Conservation (phyloP, 2,888 invertebrate species). For the Tillus elongatus region DNA sequence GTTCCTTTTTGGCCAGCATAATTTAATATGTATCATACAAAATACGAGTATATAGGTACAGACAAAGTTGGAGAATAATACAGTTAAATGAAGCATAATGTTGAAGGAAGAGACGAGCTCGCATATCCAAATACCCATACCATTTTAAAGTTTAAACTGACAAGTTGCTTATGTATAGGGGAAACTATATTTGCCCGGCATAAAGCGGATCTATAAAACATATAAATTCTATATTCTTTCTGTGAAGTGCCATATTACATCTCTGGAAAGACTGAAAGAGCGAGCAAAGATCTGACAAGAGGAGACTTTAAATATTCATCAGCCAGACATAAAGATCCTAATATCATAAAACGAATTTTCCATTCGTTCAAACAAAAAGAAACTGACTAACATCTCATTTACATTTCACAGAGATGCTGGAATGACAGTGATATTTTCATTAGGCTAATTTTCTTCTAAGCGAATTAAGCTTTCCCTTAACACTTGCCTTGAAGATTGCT, state of each 20-base stretch:
- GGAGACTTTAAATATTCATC: conserved; percentile 40
- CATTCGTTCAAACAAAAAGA: conserved; percentile 37
- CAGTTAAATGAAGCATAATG: no score
- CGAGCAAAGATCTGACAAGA: conserved; percentile 31
- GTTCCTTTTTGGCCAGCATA: no score
- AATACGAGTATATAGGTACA: no score
- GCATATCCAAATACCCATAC: no score
- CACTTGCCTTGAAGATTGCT: background rate
- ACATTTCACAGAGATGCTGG: conserved; percentile 27
- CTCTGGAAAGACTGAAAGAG: conserved; percentile 24
- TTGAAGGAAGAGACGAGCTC: no score
- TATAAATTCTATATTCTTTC: conserved; percentile 36
- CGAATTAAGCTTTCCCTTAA: conserved; percentile 27
- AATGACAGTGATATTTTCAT: conserved; percentile 39
- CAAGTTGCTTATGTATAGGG: conserved; percentile 1
- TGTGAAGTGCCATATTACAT: conserved; percentile 35
- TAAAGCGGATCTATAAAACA: conserved; percentile 34
- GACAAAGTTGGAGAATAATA: no score
- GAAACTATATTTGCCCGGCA: conserved; percentile 25
- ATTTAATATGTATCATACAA: no score
- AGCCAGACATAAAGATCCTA: conserved; percentile 40
- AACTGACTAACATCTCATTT: conserved; percentile 28
- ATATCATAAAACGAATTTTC: conserved; percentile 41
- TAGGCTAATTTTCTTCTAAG: conserved; percentile 35
- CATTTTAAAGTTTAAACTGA: conserved; percentile 1